Percentiles rank a stretch among this genome's conserved stretches.
phyloP scores from a whole-genome alignment of 2,888 invertebrate genomes.

The Tetramorium bicarinatum region DNA sequence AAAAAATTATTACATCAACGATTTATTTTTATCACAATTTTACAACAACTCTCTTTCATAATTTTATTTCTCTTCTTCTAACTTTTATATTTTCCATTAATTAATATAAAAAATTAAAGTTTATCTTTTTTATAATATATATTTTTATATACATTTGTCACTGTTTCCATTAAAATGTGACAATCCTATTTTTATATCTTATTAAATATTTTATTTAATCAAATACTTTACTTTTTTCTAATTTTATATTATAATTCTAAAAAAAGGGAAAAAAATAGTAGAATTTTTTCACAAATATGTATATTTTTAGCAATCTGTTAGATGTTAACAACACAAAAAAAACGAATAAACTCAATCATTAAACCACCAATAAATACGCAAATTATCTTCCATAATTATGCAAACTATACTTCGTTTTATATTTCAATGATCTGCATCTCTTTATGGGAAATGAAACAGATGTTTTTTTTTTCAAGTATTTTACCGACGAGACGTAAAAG shows the following conservation, averaged over 20 bases:
- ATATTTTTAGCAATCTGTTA: neutral
- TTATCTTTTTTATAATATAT: neutral
- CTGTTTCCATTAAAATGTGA: neutral
- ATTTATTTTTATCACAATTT: slow-evolving; percentile 1
- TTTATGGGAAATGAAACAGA: neutral
- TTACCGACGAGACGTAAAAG: neutral
- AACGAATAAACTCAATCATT: neutral
- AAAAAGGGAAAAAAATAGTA: neutral
- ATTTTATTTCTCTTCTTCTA: neutral
- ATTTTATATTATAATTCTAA: neutral
- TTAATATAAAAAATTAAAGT: neutral
- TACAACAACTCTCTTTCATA: neutral
- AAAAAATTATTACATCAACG: neutral
- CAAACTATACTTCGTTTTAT: neutral
- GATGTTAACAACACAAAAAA: neutral
- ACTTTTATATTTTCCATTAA: neutral
- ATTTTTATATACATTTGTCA: neutral
- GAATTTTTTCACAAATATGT: neutral
- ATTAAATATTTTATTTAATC: neutral
- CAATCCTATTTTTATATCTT: neutral
- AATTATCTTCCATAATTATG: slow-evolving; percentile 5
- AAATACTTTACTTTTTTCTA: neutral
- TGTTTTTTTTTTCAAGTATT: neutral
- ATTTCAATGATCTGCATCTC: neutral
- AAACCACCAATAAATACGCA: neutral